Conservation (phyloP, 2,888 invertebrate species). For the Hipparchia semele region DNA sequence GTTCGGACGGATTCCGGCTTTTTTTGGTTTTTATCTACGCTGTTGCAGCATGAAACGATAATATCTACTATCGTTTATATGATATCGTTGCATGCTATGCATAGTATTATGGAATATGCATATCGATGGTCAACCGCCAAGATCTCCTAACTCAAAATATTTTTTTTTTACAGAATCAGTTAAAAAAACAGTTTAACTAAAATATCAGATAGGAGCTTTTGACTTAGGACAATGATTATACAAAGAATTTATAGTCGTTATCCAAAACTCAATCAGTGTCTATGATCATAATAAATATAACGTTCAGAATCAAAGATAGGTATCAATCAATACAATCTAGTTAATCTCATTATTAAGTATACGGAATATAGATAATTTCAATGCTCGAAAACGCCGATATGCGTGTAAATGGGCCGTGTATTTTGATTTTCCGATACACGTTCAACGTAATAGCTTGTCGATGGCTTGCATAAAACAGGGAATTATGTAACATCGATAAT, state of each 20-base stretch:
- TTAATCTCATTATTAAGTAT: neutral
- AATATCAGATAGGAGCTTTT: too few species aligned
- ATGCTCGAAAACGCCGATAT: slow-evolving; percentile 8
- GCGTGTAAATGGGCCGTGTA: slow-evolving; percentile 12
- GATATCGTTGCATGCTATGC: neutral
- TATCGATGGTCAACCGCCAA: too few species aligned
- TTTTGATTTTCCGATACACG: slow-evolving; percentile 13
- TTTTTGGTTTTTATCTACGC: neutral
- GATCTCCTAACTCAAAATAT: too few species aligned
- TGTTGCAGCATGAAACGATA: neutral
- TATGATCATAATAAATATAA: neutral
- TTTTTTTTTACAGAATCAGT: too few species aligned
- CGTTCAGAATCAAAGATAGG: neutral
- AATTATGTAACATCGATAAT: slow-evolving; percentile 35
- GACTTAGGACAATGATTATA: too few species aligned
- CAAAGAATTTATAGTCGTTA: too few species aligned
- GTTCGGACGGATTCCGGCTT: slow-evolving; percentile 6
- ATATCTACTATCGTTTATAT: neutral
- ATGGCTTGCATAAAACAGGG: slow-evolving; percentile 23
- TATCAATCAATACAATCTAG: too few species aligned
- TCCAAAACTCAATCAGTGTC: too few species aligned
- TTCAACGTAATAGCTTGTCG: slow-evolving; percentile 20
- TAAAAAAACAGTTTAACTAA: too few species aligned
- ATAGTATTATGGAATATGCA: too few species aligned
- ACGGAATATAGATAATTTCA: neutral